Conservation (phyloP, 2,797 vertebrate genomes). For the Leucoraja ocellata region DNA sequence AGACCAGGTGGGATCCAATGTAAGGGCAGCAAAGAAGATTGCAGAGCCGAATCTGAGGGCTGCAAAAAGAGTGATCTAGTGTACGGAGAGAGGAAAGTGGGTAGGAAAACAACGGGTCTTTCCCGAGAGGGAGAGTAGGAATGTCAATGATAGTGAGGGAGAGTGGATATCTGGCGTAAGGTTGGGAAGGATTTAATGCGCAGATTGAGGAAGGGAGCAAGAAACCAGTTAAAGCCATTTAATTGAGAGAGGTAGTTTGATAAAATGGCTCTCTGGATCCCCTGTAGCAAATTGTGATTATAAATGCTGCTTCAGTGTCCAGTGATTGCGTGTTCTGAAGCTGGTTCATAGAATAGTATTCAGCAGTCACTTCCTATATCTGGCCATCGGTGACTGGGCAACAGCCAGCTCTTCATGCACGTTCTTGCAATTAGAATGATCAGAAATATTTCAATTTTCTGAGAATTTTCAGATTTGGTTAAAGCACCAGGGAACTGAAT, state of each 20-base stretch:
- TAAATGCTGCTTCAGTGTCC: neutral
- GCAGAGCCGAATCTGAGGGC: no score
- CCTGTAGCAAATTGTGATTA: neutral
- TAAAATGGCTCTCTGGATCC: neutral
- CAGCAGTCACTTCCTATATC: slow-evolving; percentile 30
- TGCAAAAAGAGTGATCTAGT: no score
- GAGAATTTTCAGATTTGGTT: neutral
- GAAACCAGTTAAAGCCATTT: neutral
- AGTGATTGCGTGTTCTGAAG: slow-evolving; percentile 1
- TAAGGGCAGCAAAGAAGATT: no score
- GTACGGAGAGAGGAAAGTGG: neutral
- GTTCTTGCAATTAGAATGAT: slow-evolving; percentile 29
- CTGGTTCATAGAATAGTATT: slow-evolving; percentile 6
- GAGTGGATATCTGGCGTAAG: neutral
- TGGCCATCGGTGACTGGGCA: slow-evolving; percentile 6
- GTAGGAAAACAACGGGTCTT: neutral
- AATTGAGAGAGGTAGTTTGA: neutral
- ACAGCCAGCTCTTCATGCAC: neutral
- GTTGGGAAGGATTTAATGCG: neutral
- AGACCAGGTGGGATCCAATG: neutral
- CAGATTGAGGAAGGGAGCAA: neutral
- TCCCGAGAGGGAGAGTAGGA: neutral
- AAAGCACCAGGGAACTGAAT: neutral
- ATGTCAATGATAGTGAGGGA: neutral
- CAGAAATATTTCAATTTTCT: slow-evolving; percentile 32